phyloP scores from a whole-genome alignment of 2,797 vertebrate species.

The Gephyroberyx darwinii region DNA sequence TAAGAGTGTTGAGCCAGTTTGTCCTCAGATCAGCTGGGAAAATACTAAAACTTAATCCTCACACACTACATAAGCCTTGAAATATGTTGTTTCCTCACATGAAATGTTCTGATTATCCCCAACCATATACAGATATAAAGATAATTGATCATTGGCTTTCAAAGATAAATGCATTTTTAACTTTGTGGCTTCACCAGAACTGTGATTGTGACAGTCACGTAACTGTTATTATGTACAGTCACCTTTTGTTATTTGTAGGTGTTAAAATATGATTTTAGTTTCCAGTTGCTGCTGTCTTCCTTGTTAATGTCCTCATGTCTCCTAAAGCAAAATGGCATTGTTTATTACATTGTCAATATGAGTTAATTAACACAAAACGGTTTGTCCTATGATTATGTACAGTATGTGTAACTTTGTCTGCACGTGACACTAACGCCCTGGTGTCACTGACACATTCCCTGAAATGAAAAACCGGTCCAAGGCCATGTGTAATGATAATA shows the following conservation, averaged over 20 bases:
- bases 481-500: not conserved
- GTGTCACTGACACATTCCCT: not conserved
- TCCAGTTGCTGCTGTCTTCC: not conserved
- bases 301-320: not conserved
- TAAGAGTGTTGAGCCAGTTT: not conserved
- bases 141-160: not conserved
- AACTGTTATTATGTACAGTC: not conserved
- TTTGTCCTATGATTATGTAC: not conserved
- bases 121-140: not conserved
- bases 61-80: not conserved
- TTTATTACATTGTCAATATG: not conserved
- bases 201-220: not conserved
- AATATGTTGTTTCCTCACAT: not conserved
- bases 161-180: not conserved
- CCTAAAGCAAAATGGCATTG: not conserved
- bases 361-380: not conserved
- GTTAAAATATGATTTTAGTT: not conserved
- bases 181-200: not conserved
- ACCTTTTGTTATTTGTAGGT: not conserved
- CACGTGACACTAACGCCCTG: too few relatives aligned
- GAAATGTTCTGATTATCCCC: not conserved
- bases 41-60: not conserved
- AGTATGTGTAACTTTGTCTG: not conserved
- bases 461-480: constrained; percentile 2
- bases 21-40: not conserved